phyloP scores from a whole-genome alignment of 1,140 invertebrate species.

The Magallana gigas region DNA sequence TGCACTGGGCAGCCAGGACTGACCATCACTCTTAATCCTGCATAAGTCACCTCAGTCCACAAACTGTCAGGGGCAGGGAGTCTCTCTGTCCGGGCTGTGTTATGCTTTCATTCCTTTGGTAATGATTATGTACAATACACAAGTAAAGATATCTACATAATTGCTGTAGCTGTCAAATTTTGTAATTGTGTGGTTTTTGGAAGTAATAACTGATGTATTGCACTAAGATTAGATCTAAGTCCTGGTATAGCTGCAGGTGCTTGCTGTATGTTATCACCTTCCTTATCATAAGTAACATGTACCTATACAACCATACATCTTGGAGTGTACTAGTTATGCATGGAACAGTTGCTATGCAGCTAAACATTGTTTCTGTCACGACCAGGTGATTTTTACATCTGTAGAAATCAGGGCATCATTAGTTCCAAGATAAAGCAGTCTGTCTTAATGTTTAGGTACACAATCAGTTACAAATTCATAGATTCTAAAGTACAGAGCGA shows the following conservation, averaged over 20 bases:
- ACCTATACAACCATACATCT: not conserved
- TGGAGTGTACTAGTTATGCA: not conserved
- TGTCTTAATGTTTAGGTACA: no score
- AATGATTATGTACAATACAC: not conserved
- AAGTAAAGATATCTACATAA: not conserved
- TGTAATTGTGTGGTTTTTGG: not conserved
- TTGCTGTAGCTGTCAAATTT: not conserved
- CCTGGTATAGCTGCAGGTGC: not conserved
- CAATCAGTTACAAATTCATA: no score
- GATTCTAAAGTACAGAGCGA: no score
- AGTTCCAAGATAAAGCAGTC: no score
- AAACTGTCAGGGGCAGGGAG: conserved; percentile 6
- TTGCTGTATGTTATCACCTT: not conserved
- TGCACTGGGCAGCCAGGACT: not conserved
- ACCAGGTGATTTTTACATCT: no score
- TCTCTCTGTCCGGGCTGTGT: not conserved
- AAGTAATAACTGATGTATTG: not conserved
- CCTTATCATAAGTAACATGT: not conserved
- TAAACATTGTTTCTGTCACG: not conserved
- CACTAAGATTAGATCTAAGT: not conserved
- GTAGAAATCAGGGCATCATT: no score
- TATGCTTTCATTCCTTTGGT: not conserved
- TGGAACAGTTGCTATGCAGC: conserved; percentile 19
- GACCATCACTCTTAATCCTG: conserved; percentile 27
- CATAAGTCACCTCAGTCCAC: not conserved